Base-by-base conservation (phyloP, 2,888 invertebrate species). In the Noctua janthina region DNA sequence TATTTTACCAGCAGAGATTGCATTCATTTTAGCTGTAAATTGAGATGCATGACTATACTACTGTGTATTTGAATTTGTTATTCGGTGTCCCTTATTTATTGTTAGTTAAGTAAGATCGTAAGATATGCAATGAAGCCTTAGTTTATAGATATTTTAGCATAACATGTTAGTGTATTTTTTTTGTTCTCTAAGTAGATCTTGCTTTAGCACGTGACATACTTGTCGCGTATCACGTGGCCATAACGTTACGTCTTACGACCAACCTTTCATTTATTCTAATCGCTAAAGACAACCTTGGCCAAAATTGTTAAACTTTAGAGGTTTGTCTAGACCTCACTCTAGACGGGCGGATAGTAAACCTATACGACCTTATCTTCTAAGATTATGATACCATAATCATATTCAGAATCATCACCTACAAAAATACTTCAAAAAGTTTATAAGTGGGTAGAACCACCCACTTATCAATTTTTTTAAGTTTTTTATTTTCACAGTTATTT, bases 221-320 rank as follows among this genome's bases (percentile, higher is more conserved):
- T 59, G 7, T 29, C 54, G 49, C 29, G 13, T 39, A 56, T 8
- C 23, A 54, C 15, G 51, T 56, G n/a, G 15, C 29, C 1, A 29
- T 66, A 23, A 35, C 43, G 23, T 64, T 23, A 66, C 43, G 35
- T 54, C 54, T 49, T 54, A 46, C 67, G 15, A 49, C 66, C n/a
- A 56, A 72, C 59, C 46, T 35, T 39, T 15, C 15, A 49, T 64
- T 10, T 51, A 49, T 66, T n/a, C 23, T 51, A 35, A 49, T 3
- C 2, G n/a, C 23, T 43, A 54, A 13, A 46, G 29, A 77, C 51
- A 76, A 64, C 64, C 77, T 77, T 77, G 77, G 51, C 0, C 23
- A 75, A 29, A 64, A 17, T 4, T 23, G 13, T 13, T 35, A 10
- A 20, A 74, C 17, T 71, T 20, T 15, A 29, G 15, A 8, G 43